A percentile compares a stretch with the other conserved stretches of the same genome.
These are phyloP conservation scores for Diadumene lineata DNA, from an alignment of 92 coral and sea anemone genomes.

Conservation along the genomic window DNA sequence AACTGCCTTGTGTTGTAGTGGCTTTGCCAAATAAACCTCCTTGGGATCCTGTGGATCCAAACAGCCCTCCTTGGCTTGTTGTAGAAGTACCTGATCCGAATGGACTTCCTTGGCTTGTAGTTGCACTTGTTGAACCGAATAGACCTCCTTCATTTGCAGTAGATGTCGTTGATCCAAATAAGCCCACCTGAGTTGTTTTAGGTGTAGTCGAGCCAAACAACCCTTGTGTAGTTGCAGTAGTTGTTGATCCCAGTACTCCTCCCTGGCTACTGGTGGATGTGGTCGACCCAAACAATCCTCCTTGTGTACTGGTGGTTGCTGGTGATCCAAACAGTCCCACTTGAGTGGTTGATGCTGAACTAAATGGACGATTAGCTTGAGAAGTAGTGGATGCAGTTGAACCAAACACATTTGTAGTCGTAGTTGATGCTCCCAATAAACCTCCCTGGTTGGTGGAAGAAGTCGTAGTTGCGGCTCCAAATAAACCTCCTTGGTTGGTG, in stretches of 20 bases:
- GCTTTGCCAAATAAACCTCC: slow-evolving; percentile 9
- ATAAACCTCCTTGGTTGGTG: slow-evolving; percentile 1
- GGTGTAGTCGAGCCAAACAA: not conserved
- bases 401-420: slow-evolving; percentile 3
- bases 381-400: slow-evolving; percentile 5
- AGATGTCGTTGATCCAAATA: slow-evolving; percentile 19
- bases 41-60: slow-evolving; percentile 4
- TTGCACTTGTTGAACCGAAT: slow-evolving; percentile 37
- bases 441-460: not conserved
- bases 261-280: not conserved
- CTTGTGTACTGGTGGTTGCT: slow-evolving; percentile 2
- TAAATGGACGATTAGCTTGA: not conserved
- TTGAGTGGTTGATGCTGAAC: not conserved
- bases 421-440: not conserved
- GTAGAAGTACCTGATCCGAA: slow-evolving; percentile 13
- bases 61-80: slow-evolving; percentile 2
- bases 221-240: not conserved
- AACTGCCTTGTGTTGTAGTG: not conserved
- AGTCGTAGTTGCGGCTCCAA: slow-evolving; percentile 27
- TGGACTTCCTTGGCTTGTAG: slow-evolving; percentile 10
- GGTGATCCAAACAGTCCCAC: slow-evolving; percentile 19
- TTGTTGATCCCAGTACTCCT: not conserved
- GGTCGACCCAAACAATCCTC: not conserved
- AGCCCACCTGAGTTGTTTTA: not conserved
- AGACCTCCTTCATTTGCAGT: not conserved